Evolutionary conservation across 2,888 invertebrate genomes (phyloP).

Genomic region (Cheilosia scutellata): DNA sequence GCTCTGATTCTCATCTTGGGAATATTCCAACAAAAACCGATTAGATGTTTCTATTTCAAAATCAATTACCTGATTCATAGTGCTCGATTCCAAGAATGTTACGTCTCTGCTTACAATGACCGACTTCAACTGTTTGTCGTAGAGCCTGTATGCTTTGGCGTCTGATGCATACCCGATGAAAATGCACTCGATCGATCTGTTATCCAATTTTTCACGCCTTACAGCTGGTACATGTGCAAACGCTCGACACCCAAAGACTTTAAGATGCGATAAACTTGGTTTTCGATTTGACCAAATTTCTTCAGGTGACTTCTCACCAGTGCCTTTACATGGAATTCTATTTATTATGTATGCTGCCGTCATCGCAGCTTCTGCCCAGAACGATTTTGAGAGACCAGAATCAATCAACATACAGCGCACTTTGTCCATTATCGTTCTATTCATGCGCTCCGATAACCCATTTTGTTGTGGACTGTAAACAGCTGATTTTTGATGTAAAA

Average conservation of each 20-base stretch:
- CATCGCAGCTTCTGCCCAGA: conserved; percentile 56
- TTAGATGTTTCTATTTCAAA: not conserved
- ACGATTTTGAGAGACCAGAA: conserved; percentile 31
- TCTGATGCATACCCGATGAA: conserved; percentile 48
- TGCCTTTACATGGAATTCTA: conserved; percentile 2
- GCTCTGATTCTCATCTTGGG: conserved; percentile 5
- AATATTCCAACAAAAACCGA: conserved; percentile 20
- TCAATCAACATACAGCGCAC: conserved; percentile 54
- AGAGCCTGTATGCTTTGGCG: conserved; percentile 53
- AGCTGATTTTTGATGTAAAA: conserved; percentile 56
- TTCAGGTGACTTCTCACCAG: conserved; percentile 38
- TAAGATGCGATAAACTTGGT: conserved; percentile 31
- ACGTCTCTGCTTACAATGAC: no score
- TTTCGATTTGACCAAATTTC: conserved; percentile 26
- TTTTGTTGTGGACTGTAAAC: conserved; percentile 52
- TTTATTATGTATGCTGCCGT: conserved; percentile 38
- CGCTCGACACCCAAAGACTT: conserved; percentile 52
- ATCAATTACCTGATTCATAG: no score
- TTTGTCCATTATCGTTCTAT: conserved; percentile 57
- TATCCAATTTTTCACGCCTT: conserved; percentile 45
- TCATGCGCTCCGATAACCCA: conserved; percentile 49
- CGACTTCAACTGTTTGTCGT: conserved; percentile 14
- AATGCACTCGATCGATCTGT: conserved; percentile 35
- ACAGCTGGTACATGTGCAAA: conserved; percentile 21
- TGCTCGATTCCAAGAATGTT: no score